phyloP scores from a whole-genome alignment of 2,113 vertebrate genomes.

The Chaetura pelagica region DNA sequence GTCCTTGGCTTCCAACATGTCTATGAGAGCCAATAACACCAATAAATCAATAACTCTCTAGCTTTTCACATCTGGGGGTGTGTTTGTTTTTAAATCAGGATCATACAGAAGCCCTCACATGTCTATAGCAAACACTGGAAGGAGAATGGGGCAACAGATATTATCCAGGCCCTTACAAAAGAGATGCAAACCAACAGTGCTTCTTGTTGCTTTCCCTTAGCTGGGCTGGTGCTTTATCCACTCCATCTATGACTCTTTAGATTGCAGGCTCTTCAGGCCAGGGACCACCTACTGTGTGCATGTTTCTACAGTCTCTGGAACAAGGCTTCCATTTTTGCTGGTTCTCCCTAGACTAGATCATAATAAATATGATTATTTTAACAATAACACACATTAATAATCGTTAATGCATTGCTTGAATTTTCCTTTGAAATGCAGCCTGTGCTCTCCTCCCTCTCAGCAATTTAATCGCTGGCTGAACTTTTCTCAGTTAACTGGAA shows the following conservation, averaged over 20 bases:
- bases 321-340: constrained; percentile 49
- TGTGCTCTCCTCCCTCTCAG: constrained; percentile 37
- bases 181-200: background rate
- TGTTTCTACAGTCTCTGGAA: constrained; percentile 22
- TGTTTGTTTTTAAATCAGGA: constrained; percentile 11
- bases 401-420: constrained; percentile 24
- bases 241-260: constrained; percentile 23
- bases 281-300: constrained; percentile 48
- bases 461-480: constrained; percentile 58
- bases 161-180: background rate
- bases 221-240: background rate
- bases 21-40: background rate
- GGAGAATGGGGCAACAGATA: background rate
- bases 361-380: constrained; percentile 65
- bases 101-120: background rate
- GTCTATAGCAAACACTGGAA: background rate
- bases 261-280: constrained; percentile 20
- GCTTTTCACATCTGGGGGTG: background rate
- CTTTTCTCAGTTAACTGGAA: constrained; percentile 46
- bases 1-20: background rate
- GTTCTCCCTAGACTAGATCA: constrained; percentile 55
- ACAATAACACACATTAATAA: constrained; percentile 71
- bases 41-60: background rate
- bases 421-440: constrained; percentile 60
- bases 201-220: background rate